Evolutionary conservation across 1,140 invertebrate species (phyloP).

Genomic region (Idris sp.): DNA sequence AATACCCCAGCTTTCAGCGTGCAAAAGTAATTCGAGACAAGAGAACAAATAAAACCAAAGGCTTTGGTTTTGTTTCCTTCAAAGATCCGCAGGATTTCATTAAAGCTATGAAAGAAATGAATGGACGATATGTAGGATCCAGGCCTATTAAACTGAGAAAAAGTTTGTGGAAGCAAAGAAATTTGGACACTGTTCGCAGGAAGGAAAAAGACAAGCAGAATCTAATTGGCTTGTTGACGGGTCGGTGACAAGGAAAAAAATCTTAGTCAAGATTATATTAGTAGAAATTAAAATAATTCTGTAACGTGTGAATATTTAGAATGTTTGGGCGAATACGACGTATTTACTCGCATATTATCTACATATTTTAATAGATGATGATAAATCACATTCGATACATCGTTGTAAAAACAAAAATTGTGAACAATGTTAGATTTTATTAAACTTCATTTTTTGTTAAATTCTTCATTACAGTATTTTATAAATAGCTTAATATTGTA

Average conservation of each 20-base stretch:
- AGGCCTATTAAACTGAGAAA: constrained; percentile 98
- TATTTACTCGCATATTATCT: too few relatives aligned
- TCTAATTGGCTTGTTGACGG: constrained; percentile 85
- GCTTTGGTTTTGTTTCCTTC: constrained; percentile 99
- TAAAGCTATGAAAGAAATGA: constrained; percentile 99
- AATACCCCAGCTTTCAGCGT: constrained; percentile 95
- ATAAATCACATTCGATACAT: too few relatives aligned
- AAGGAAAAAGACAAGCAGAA: constrained; percentile 95
- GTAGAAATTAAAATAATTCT: too few relatives aligned
- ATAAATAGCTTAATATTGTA: too few relatives aligned
- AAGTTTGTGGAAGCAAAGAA: constrained; percentile 96
- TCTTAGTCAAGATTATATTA: too few relatives aligned
- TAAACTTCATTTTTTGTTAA: too few relatives aligned
- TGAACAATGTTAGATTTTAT: too few relatives aligned
- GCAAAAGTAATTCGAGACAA: constrained; percentile 98
- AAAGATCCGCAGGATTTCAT: constrained; percentile 99
- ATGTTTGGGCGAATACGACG: too few relatives aligned
- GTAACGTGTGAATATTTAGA: too few relatives aligned
- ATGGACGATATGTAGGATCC: constrained; percentile 97
- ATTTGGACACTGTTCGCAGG: constrained; percentile 94
- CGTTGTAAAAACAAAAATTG: too few relatives aligned
- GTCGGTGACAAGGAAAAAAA: constrained; percentile 67
- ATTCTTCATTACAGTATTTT: too few relatives aligned
- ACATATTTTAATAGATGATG: too few relatives aligned
- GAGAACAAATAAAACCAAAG: constrained; percentile 98